Percentiles rank a stretch among this genome's conserved stretches.
Conservation (phyloP, 2,888 invertebrate genomes). For the Plutella xylostella region DNA sequence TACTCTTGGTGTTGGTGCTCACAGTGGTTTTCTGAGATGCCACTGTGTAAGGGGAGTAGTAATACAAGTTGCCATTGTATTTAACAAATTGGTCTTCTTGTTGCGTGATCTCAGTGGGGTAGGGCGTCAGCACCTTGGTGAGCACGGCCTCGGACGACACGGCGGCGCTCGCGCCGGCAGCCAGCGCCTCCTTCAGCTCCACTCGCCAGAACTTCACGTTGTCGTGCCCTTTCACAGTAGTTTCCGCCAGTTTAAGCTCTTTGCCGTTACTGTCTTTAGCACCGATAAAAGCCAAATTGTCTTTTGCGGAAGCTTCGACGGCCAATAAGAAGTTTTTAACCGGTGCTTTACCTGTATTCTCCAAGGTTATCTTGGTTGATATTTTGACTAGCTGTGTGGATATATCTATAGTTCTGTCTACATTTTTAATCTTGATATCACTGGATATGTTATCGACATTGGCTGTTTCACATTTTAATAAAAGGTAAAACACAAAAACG, state of each 20-base stretch:
- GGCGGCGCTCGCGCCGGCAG: slow-evolving; percentile 67
- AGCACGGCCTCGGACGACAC: slow-evolving; percentile 79
- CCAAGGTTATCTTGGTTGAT: slow-evolving; percentile 80
- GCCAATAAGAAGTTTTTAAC: slow-evolving; percentile 78
- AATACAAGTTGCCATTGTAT: slow-evolving; percentile 86
- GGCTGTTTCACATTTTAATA: slow-evolving; percentile 35
- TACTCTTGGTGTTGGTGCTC: slow-evolving; percentile 78
- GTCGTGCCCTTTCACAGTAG: slow-evolving; percentile 60
- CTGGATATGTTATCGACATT: slow-evolving; percentile 61
- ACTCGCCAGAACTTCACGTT: slow-evolving; percentile 66
- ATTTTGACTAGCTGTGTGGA: slow-evolving; percentile 91
- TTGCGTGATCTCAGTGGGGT: slow-evolving; percentile 90
- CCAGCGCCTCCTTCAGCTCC: slow-evolving; percentile 71
- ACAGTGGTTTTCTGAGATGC: slow-evolving; percentile 85
- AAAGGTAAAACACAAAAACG: slow-evolving; percentile 39
- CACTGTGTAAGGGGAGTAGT: slow-evolving; percentile 86
- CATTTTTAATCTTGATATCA: slow-evolving; percentile 79
- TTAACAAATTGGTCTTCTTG: slow-evolving; percentile 94
- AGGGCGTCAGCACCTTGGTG: slow-evolving; percentile 82
- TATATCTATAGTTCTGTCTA: slow-evolving; percentile 88
- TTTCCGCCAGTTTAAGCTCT: slow-evolving; percentile 66
- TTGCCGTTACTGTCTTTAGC: slow-evolving; percentile 74
- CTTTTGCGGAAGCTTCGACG: slow-evolving; percentile 72
- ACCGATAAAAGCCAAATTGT: slow-evolving; percentile 79
- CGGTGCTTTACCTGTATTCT: slow-evolving; percentile 82